Conservation (phyloP, 53 echinoderm and acorn worm genomes). For the Astropecten irregularis region DNA sequence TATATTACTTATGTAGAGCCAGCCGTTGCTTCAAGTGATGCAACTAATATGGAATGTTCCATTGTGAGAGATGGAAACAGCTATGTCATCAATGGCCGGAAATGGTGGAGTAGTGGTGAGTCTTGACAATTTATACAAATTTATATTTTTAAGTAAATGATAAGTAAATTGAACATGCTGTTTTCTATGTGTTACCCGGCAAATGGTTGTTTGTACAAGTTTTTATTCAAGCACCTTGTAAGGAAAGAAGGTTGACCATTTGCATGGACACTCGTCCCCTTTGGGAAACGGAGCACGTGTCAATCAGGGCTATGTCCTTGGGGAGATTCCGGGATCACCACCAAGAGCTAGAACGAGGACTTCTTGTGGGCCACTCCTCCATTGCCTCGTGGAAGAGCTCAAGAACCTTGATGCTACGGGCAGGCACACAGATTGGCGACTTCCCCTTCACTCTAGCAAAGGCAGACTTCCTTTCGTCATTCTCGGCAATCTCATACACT, state of each 20-base stretch:
- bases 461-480: neutral
- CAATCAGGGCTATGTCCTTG: conserved; percentile 21
- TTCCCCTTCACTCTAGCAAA: neutral
- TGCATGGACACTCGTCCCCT: too few relatives aligned
- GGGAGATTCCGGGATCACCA: conserved; percentile 4
- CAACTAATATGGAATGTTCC: conserved; percentile 96
- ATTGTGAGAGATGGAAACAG: conserved; percentile 80
- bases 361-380: neutral
- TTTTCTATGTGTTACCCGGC: too few relatives aligned
- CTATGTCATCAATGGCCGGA: conserved; percentile 92
- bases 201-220: too few relatives aligned
- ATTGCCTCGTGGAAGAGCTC: conserved; percentile 5
- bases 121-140: too few relatives aligned
- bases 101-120: conserved; percentile 99
- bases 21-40: conserved; percentile 98
- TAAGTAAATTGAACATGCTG: too few relatives aligned
- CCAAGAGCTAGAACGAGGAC: neutral
- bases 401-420: conserved; percentile 27
- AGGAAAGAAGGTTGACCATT: too few relatives aligned
- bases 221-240: too few relatives aligned
- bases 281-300: too few relatives aligned
- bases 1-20: conserved; percentile 68
- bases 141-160: too few relatives aligned
- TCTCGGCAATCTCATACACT: conserved; percentile 2
- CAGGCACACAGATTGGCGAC: conserved; percentile 34